Conservation (phyloP, 2,888 invertebrate genomes). For the Temnothorax rugatulus region DNA sequence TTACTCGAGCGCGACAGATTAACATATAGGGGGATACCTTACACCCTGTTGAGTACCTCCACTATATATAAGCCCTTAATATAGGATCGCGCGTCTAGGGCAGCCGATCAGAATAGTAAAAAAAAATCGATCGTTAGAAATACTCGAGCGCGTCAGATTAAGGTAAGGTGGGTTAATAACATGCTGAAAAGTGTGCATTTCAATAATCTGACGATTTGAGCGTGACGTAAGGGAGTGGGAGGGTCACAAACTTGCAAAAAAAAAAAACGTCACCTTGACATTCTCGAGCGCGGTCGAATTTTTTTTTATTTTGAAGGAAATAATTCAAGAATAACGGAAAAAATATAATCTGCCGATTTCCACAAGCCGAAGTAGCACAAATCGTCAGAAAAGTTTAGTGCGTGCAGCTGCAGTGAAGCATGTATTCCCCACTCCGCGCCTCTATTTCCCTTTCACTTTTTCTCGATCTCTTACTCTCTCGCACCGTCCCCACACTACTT, state of each 20-base stretch:
- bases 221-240: constrained; percentile 7
- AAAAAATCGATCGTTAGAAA: constrained; percentile 7
- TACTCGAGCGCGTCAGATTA: constrained; percentile 7
- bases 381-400: no score
- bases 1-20: no score
- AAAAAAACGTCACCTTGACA: constrained; percentile 2
- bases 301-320: constrained; percentile 7
- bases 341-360: no score
- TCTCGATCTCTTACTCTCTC: no score
- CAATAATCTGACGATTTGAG: background rate
- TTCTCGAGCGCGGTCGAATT: constrained; percentile 7
- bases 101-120: constrained; percentile 7
- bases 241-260: constrained; percentile 1
- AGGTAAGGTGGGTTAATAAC: constrained; percentile 1
- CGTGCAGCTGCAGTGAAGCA: no score
- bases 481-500: background rate
- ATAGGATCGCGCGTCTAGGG: background rate
- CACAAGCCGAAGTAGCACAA: no score
- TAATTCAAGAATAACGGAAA: background rate
- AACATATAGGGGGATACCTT: constrained; percentile 25
- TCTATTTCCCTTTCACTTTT: no score
- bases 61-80: constrained; percentile 2
- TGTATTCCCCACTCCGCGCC: no score
- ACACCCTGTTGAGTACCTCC: constrained; percentile 3
- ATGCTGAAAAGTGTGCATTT: constrained; percentile 2